A percentile compares a stretch with the other conserved stretches of the same genome.
Conservation (phyloP, 2,797 vertebrate genomes). For the Urosaurus nigricauda region DNA sequence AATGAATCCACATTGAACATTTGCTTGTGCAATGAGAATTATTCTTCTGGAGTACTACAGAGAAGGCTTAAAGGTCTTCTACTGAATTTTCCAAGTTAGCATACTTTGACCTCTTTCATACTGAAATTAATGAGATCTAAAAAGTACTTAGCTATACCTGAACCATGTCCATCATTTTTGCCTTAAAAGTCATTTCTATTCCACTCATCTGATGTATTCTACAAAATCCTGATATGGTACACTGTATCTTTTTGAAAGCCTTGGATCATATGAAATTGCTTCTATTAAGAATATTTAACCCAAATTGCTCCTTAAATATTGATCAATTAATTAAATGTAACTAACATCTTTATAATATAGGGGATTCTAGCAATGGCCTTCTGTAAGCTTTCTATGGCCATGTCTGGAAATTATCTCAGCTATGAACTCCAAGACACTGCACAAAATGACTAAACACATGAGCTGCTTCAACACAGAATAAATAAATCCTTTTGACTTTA, state of each 20-base stretch:
- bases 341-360: not conserved
- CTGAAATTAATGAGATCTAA: not conserved
- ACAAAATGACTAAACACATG: not conserved
- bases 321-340: not conserved
- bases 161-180: not conserved
- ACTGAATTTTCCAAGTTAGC: not conserved
- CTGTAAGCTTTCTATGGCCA: not conserved
- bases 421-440: not conserved
- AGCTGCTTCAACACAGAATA: no score
- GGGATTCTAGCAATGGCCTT: not conserved
- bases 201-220: rapidly evolving
- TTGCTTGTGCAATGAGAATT: not conserved
- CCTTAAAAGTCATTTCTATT: not conserved
- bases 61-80: not conserved
- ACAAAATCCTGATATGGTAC: not conserved
- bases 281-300: rapidly evolving
- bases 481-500: no score
- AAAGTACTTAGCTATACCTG: not conserved
- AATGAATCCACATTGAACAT: not conserved
- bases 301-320: not conserved
- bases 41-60: not conserved
- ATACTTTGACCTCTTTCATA: not conserved
- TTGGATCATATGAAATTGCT: not conserved
- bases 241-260: not conserved
- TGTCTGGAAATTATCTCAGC: not conserved